Evolutionary conservation across 1,140 invertebrate species (phyloP).

Genomic region (Leucophenga varia): DNA sequence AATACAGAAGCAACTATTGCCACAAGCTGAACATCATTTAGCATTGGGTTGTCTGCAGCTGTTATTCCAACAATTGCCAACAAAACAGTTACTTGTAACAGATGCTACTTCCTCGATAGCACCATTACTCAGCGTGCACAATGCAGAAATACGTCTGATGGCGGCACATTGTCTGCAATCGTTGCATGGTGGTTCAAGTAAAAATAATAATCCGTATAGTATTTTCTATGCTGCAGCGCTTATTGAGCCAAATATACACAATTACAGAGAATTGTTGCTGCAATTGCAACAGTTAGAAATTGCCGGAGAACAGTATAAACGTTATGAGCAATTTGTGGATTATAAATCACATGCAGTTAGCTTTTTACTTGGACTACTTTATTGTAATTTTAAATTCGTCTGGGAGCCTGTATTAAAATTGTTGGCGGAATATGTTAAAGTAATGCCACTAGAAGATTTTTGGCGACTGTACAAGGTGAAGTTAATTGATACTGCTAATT

Average conservation of each 20-base stretch:
- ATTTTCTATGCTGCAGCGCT: conserved; percentile 72
- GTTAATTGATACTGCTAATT: conserved; percentile 59
- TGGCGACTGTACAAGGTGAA: conserved; percentile 74
- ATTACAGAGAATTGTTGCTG: conserved; percentile 75
- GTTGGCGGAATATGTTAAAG: conserved; percentile 71
- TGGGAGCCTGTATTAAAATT: conserved; percentile 82
- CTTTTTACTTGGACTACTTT: conserved; percentile 80
- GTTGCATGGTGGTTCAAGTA: conserved; percentile 1
- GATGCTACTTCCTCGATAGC: conserved; percentile 18
- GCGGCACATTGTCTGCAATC: conserved; percentile 35
- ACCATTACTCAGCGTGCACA: conserved; percentile 10
- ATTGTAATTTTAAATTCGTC: conserved; percentile 83
- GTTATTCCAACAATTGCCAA: conserved; percentile 5
- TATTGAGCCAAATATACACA: conserved; percentile 67
- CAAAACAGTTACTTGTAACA: neutral
- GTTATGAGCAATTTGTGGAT: conserved; percentile 61
- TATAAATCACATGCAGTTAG: conserved; percentile 66
- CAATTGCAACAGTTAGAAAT: conserved; percentile 72
- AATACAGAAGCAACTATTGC: neutral
- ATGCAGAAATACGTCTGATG: conserved; percentile 31
- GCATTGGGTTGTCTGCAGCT: conserved; percentile 33
- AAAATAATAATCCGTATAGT: conserved; percentile 58
- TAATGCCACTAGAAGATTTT: conserved; percentile 68
- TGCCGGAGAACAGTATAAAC: conserved; percentile 61
- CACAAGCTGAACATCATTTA: conserved; percentile 15